phyloP scores from a whole-genome alignment of 2,888 invertebrate species.

The Ceriagrion tenellum region DNA sequence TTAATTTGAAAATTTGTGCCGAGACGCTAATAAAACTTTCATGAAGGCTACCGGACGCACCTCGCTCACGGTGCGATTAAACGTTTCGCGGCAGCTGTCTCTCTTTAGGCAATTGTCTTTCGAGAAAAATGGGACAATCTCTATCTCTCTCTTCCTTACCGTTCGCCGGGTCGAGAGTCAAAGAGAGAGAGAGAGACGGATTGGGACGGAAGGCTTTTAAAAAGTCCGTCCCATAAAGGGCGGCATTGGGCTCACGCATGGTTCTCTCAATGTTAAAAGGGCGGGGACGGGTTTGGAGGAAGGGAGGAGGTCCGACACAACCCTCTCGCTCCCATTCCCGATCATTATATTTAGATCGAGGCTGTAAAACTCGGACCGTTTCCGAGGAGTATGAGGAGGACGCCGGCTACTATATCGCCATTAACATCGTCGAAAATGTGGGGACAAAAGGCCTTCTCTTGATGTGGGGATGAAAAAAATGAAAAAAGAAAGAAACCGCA shows the following conservation, averaged over 20 bases:
- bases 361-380: not conserved
- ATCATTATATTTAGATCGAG: slow-evolving; percentile 35
- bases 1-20: no score
- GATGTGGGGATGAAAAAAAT: not conserved
- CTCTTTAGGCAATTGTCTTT: not conserved
- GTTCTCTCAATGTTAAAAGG: no score
- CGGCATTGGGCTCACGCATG: not conserved
- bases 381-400: not conserved
- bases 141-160: not conserved
- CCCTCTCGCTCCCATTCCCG: not conserved
- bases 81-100: not conserved
- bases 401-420: slow-evolving; percentile 10
- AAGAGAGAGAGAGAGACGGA: no score
- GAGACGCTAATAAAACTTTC: not conserved
- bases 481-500: not conserved
- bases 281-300: no score
- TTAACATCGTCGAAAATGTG: not conserved
- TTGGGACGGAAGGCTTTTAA: not conserved
- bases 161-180: not conserved
- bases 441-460: slow-evolving; percentile 1
- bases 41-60: not conserved
- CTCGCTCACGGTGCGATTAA: not conserved
- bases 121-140: not conserved
- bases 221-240: not conserved
- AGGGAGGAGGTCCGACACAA: not conserved